Conservation (phyloP, 2,888 invertebrate genomes). For the Deilephila porcellus region DNA sequence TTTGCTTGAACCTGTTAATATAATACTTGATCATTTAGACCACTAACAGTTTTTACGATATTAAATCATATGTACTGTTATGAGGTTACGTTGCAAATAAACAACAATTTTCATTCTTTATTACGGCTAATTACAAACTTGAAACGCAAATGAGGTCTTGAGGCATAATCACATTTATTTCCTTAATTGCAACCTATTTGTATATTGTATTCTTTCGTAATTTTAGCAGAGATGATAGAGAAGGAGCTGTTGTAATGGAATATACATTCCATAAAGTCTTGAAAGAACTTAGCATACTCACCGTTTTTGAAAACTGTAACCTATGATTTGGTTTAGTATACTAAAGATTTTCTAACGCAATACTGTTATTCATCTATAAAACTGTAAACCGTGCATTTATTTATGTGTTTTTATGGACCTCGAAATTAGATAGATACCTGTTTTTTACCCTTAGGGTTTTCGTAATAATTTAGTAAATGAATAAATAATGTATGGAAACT, state of each 20-base stretch:
- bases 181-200: background rate
- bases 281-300: too few relatives aligned
- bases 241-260: background rate
- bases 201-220: background rate
- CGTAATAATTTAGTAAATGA: too few relatives aligned
- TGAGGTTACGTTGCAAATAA: background rate
- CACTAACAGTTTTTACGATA: slow-evolving; percentile 5
- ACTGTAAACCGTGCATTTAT: too few relatives aligned
- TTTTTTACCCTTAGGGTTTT: too few relatives aligned
- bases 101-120: background rate
- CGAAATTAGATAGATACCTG: too few relatives aligned
- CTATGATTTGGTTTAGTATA: too few relatives aligned
- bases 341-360: too few relatives aligned
- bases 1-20: background rate
- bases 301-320: too few relatives aligned
- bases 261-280: background rate
- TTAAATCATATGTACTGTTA: background rate
- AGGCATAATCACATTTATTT: background rate
- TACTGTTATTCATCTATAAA: too few relatives aligned
- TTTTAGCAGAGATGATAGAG: background rate
- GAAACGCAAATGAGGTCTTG: background rate
- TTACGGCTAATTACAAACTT: background rate
- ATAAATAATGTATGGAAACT: too few relatives aligned
- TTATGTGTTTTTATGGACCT: too few relatives aligned
- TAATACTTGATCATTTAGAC: background rate